Evolutionary conservation across 2,888 invertebrate genomes (phyloP).

Genomic region (Drosophila robusta): DNA sequence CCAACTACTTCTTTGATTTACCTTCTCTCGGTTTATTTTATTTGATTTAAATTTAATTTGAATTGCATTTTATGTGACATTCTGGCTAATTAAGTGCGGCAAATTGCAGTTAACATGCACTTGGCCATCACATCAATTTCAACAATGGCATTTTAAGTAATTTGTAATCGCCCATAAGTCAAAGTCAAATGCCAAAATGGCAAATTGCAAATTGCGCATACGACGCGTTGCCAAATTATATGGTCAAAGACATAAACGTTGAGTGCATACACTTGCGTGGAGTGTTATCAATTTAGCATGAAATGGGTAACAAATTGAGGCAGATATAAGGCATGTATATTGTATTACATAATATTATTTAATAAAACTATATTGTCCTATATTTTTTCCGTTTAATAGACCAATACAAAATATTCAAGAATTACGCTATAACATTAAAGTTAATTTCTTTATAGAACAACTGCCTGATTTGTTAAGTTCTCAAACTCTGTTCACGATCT

Average conservation of each 20-base stretch:
- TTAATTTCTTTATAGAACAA: too few relatives aligned
- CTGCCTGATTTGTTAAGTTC: too few relatives aligned
- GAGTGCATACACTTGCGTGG: slow-evolving; percentile 1
- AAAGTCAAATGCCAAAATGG: slow-evolving; percentile 40
- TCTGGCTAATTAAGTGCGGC: slow-evolving; percentile 52
- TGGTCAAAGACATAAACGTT: slow-evolving; percentile 28
- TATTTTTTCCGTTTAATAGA: too few relatives aligned
- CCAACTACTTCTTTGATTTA: slow-evolving; percentile 5
- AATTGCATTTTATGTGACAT: slow-evolving; percentile 36
- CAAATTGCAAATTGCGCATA: slow-evolving; percentile 50
- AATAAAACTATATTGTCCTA: too few relatives aligned
- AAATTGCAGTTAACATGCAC: slow-evolving; percentile 51
- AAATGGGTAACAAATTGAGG: too few relatives aligned
- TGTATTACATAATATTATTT: too few relatives aligned
- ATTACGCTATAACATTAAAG: too few relatives aligned
- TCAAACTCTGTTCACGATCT: too few relatives aligned
- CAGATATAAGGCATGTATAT: too few relatives aligned
- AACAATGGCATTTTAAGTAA: slow-evolving; percentile 30
- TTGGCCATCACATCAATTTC: slow-evolving; percentile 49
- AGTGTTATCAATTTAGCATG: background rate
- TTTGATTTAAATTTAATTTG: slow-evolving; percentile 29
- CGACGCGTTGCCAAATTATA: slow-evolving; percentile 62
- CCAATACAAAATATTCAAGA: too few relatives aligned
- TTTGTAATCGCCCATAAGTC: slow-evolving; percentile 44
- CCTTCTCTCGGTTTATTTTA: slow-evolving; percentile 19